phyloP scores from a whole-genome alignment of 2,113 vertebrate genomes.

The Mixornis gularis region DNA sequence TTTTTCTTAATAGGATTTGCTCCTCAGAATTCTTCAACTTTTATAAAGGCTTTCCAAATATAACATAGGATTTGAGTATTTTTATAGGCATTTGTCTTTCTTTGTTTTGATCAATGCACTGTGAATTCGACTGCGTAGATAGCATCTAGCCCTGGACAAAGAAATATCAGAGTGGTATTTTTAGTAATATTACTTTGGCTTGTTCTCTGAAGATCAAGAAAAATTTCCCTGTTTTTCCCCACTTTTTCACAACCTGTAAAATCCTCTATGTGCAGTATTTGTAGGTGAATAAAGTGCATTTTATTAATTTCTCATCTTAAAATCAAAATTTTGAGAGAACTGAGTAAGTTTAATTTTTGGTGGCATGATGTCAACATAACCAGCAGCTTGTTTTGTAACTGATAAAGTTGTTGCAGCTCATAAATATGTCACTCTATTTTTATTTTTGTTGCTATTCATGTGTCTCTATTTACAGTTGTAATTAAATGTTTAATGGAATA shows the following conservation, averaged over 20 bases:
- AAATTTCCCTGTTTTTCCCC: not conserved
- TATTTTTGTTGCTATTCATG: not conserved
- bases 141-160: not conserved
- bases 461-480: not conserved
- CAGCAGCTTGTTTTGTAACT: not conserved
- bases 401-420: not conserved
- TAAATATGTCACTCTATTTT: not conserved
- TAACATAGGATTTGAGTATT: not conserved
- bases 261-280: not conserved
- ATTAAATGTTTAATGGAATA: constrained; percentile 5
- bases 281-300: not conserved
- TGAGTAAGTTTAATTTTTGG: not conserved
- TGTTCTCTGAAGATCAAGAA: not conserved
- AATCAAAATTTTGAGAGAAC: not conserved
- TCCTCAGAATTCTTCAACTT: not conserved
- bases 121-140: not conserved
- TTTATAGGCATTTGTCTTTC: not conserved
- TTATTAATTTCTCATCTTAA: not conserved
- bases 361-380: not conserved
- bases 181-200: not conserved
- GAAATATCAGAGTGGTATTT: not conserved
- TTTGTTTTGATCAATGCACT: not conserved
- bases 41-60: not conserved
- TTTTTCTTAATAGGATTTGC: not conserved
- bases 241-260: not conserved